Evolutionary conservation across 2,113 vertebrate species (phyloP).

Genomic region (Zapornia atra): DNA sequence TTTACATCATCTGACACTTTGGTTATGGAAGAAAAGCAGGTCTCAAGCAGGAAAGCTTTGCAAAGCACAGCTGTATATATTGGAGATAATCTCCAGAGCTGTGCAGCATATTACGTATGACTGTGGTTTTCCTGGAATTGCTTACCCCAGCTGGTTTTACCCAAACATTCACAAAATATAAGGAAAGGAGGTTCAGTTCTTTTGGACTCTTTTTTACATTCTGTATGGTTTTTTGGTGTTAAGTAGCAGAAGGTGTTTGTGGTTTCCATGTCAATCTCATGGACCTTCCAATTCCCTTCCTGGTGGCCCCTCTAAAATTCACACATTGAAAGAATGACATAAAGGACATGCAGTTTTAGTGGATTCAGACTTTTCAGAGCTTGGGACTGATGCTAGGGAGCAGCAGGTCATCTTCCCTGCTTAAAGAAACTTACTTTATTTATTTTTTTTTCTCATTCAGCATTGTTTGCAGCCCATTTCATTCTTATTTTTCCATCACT

Average conservation of each 20-base stretch:
- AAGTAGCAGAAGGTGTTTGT: slow-evolving; percentile 40
- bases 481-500: not conserved
- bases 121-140: not conserved
- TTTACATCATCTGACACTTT: not conserved
- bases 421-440: not conserved
- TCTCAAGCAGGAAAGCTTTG: not conserved
- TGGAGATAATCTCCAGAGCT: not conserved
- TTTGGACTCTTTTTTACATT: not conserved
- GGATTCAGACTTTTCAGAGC: not conserved
- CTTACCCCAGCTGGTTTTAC: not conserved
- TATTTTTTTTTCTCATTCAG: too few relatives aligned
- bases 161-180: not conserved
- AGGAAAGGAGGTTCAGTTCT: not conserved
- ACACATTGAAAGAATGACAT: not conserved
- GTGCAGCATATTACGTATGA: not conserved
- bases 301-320: not conserved
- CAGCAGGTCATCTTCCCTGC: not conserved
- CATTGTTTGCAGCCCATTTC: not conserved
- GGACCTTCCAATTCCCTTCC: not conserved
- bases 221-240: not conserved
- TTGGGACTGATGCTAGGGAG: not conserved
- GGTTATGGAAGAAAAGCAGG: not conserved
- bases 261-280: slow-evolving; percentile 20
- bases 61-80: not conserved
- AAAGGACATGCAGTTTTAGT: not conserved